Evolutionary conservation across 2,797 vertebrate genomes (phyloP).

Genomic region (Falco cherrug): DNA sequence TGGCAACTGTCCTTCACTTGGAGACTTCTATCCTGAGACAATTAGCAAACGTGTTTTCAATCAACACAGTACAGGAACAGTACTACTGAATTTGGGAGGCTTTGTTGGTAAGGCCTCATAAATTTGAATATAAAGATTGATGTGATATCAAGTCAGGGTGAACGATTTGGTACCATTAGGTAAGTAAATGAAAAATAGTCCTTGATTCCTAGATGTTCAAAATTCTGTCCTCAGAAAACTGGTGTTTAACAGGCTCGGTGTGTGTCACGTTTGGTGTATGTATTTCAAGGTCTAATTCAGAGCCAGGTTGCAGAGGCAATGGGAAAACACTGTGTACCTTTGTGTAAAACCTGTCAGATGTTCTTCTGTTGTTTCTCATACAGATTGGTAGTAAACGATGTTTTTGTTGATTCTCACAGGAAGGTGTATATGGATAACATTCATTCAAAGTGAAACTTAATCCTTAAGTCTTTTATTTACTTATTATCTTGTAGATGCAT

Average conservation of each 20-base stretch:
- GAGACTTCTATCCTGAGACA: neutral
- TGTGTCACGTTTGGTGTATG: neutral
- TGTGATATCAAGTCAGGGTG: neutral
- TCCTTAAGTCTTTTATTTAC: neutral
- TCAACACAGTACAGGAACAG: neutral
- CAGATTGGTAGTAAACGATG: neutral
- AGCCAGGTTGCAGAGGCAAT: neutral
- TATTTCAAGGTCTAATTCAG: neutral
- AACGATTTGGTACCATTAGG: neutral
- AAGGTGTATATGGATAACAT: neutral
- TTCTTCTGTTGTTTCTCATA: neutral
- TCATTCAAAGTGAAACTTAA: neutral
- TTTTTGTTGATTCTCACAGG: neutral
- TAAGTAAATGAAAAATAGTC: neutral
- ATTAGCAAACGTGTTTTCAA: neutral
- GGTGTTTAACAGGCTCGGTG: rapidly evolving
- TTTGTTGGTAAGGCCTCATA: neutral
- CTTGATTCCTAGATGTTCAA: neutral
- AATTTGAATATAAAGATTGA: neutral
- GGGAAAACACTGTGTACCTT: neutral
- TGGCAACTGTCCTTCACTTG: neutral
- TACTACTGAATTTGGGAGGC: neutral
- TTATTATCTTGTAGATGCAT: neutral
- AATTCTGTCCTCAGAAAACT: neutral
- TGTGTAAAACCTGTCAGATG: neutral